phyloP scores from a whole-genome alignment of 2,113 vertebrate genomes.

The Brachyhypopomus occidentalis region DNA sequence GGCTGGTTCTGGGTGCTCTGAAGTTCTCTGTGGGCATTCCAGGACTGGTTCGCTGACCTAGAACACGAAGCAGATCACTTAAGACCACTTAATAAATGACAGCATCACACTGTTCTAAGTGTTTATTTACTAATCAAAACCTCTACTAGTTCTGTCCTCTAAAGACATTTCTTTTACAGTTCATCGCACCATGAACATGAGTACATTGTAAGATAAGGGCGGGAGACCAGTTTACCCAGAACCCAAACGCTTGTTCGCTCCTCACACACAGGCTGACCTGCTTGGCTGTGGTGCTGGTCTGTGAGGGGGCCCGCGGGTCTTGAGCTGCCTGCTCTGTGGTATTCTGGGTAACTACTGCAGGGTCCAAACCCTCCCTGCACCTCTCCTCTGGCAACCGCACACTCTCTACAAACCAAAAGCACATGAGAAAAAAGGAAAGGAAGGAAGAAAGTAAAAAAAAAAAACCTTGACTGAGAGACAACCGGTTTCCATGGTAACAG shows the following conservation, averaged over 20 bases:
- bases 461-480: not conserved
- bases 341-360: not conserved
- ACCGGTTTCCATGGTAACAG: not conserved
- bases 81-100: not conserved
- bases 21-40: slow-evolving; percentile 19
- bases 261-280: not conserved
- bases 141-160: not conserved
- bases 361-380: not conserved
- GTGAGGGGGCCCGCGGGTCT: not conserved
- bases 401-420: slow-evolving; percentile 18
- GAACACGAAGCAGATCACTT: slow-evolving; percentile 3
- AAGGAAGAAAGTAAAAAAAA: not conserved
- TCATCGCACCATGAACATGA: not conserved
- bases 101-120: not conserved
- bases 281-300: not conserved
- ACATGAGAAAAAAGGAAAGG: not conserved
- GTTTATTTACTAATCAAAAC: not conserved
- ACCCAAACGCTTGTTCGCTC: too few species aligned
- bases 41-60: slow-evolving; percentile 20
- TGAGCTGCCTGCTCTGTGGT: not conserved
- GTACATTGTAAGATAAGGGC: not conserved
- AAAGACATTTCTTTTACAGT: too few species aligned
- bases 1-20: not conserved
- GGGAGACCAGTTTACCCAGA: not conserved
- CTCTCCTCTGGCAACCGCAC: not conserved